Conservation (phyloP, 2,113 vertebrate species). For the Alexandromys fortis region DNA sequence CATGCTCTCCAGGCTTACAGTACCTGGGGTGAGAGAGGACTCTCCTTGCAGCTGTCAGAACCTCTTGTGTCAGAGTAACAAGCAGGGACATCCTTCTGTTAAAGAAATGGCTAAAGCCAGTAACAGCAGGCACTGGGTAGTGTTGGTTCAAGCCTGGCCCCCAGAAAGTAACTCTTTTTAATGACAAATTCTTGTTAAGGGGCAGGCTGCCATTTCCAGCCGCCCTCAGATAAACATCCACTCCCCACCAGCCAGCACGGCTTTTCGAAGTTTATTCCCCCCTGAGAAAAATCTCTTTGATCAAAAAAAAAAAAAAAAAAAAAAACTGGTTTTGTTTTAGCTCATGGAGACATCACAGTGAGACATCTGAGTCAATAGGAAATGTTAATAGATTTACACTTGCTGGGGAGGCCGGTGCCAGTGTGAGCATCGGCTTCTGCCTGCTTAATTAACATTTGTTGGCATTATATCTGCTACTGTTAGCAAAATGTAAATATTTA, state of each 20-base stretch:
- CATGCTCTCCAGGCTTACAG: not conserved
- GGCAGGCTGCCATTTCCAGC: not conserved
- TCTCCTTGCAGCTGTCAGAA: not conserved
- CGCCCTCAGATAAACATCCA: constrained; percentile 19
- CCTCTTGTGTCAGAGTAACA: not conserved
- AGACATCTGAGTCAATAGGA: constrained; percentile 58
- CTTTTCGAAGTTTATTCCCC: constrained; percentile 5
- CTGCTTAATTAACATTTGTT: constrained; percentile 74
- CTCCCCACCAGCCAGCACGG: not conserved
- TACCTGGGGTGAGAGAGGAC: not conserved
- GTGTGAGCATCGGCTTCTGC: constrained; percentile 65
- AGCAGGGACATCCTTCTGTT: not conserved
- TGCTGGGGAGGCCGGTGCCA: constrained; percentile 47
- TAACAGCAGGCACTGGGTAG: too few relatives aligned
- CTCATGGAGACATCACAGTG: constrained; percentile 59
- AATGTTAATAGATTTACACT: constrained; percentile 74
- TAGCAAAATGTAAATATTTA: constrained; percentile 79
- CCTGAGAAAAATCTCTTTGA: constrained; percentile 65
- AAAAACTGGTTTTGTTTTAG: constrained; percentile 62
- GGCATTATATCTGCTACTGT: constrained; percentile 77
- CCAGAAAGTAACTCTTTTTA: not conserved
- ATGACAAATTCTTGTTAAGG: constrained; percentile 27
- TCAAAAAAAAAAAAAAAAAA: constrained; percentile 40
- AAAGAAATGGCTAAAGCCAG: not conserved
- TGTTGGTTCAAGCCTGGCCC: not conserved